These are phyloP conservation scores for Cisticola juncidis DNA, from an alignment of 2,113 vertebrate genomes.

Conservation along the genomic window DNA sequence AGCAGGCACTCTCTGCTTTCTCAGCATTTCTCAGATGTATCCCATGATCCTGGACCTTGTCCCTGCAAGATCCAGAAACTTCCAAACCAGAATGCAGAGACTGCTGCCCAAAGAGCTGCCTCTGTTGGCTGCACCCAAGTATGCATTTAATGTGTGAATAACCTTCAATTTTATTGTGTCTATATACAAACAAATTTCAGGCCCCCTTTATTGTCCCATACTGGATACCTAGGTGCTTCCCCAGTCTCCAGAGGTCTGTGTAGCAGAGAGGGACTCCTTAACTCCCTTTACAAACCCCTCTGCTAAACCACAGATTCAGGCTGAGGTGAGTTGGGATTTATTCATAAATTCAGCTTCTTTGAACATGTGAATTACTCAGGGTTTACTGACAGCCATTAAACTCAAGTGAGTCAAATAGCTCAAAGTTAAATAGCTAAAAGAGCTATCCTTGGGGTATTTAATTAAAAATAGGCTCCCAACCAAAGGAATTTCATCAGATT, in stretches of 20 bases:
- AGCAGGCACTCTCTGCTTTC: neutral
- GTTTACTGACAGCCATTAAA: neutral
- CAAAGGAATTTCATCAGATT: slow-evolving; percentile 24
- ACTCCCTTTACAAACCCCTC: neutral
- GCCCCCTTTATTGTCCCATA: too few species aligned
- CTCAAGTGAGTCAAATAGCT: neutral
- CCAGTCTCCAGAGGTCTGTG: neutral
- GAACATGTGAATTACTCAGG: neutral
- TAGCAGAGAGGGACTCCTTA: neutral
- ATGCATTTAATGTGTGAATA: neutral
- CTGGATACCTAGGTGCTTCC: neutral
- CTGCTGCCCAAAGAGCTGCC: neutral
- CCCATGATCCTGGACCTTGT: neutral
- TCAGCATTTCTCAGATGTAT: neutral
- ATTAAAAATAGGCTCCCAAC: slow-evolving; percentile 29
- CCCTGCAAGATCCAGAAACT: neutral
- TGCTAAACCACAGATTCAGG: neutral
- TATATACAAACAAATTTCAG: neutral
- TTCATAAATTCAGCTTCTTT: neutral
- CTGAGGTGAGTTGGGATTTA: neutral
- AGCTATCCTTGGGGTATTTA: neutral
- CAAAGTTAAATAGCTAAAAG: neutral
- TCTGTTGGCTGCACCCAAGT: neutral
- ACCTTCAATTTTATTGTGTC: neutral
- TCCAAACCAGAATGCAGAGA: neutral